phyloP scores from a whole-genome alignment of 2,888 invertebrate species.

The Lithosia quadra region DNA sequence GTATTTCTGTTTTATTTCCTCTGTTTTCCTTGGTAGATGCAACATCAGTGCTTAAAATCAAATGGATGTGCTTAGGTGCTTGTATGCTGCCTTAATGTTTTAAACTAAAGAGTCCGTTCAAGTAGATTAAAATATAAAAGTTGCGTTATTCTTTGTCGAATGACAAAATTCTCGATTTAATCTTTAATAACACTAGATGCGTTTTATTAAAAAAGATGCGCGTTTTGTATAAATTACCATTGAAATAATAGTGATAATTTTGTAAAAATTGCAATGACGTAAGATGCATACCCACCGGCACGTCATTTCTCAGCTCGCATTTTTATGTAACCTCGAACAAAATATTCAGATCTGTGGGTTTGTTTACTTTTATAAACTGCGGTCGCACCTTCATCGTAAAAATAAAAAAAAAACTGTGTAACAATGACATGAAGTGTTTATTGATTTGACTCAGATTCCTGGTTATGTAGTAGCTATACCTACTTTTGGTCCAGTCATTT shows the following conservation, averaged over 20 bases:
- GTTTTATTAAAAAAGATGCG: too few species aligned
- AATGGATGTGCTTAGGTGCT: neutral
- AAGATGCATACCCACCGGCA: too few species aligned
- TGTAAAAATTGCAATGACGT: neutral
- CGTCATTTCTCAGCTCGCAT: neutral
- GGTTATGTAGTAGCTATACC: too few species aligned
- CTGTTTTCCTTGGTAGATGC: too few species aligned
- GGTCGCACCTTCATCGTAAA: neutral
- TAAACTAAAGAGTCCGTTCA: neutral
- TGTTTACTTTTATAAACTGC: neutral
- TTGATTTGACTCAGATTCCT: too few species aligned
- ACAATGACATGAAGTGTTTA: neutral
- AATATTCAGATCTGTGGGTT: neutral
- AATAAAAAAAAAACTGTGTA: neutral
- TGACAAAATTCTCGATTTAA: neutral
- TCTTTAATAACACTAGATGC: too few species aligned
- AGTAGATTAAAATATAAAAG: neutral
- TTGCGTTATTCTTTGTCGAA: neutral
- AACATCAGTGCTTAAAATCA: neutral
- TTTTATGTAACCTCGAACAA: neutral
- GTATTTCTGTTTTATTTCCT: too few species aligned
- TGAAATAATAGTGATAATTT: slow-evolving; percentile 1
- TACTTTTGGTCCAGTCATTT: too few species aligned
- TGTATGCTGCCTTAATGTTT: neutral
- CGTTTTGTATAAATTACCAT: neutral